Conservation (phyloP, 2,888 invertebrate species). For the Panzeria rudis region DNA sequence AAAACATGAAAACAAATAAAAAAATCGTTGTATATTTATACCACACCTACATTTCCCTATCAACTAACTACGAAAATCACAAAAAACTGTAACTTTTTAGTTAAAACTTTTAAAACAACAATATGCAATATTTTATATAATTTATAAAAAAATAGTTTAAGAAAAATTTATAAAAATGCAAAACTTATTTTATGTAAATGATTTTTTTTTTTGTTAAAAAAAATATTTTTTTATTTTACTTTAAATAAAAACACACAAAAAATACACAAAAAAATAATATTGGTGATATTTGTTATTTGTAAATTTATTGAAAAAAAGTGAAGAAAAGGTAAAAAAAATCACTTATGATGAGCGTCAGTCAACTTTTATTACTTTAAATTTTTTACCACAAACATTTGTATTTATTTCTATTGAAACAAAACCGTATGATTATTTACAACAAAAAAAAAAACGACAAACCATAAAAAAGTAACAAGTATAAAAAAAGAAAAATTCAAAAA, state of each 20-base stretch:
- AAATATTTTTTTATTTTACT: conserved; percentile 50
- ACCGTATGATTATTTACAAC: conserved; percentile 47
- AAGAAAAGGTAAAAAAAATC: conserved; percentile 59
- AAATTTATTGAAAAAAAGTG: conserved; percentile 65
- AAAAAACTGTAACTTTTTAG: conserved; percentile 34
- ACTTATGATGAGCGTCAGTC: conserved; percentile 5
- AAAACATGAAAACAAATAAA: conserved; percentile 2
- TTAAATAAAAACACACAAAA: conserved; percentile 67
- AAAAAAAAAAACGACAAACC: conserved; percentile 35
- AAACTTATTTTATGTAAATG: conserved; percentile 66
- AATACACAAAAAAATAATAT: conserved; percentile 64
- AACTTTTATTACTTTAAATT: conserved; percentile 46
- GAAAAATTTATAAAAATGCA: conserved; percentile 51
- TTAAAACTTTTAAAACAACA: conserved; percentile 69
- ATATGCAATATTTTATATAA: conserved; percentile 63
- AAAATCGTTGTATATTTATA: conserved; percentile 15
- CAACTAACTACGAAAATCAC: conserved; percentile 8
- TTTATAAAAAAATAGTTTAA: conserved; percentile 62
- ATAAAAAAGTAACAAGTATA: conserved; percentile 40
- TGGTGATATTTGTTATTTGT: conserved; percentile 74
- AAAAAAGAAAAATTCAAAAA: conserved; percentile 46
- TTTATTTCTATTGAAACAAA: conserved; percentile 62
- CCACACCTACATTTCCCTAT: conserved; percentile 6
- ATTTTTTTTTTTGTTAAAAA: conserved; percentile 52
- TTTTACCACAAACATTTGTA: conserved; percentile 50